These are phyloP conservation scores for Gari tellinella DNA, from an alignment of 2,888 invertebrate species.

Conservation along the genomic window DNA sequence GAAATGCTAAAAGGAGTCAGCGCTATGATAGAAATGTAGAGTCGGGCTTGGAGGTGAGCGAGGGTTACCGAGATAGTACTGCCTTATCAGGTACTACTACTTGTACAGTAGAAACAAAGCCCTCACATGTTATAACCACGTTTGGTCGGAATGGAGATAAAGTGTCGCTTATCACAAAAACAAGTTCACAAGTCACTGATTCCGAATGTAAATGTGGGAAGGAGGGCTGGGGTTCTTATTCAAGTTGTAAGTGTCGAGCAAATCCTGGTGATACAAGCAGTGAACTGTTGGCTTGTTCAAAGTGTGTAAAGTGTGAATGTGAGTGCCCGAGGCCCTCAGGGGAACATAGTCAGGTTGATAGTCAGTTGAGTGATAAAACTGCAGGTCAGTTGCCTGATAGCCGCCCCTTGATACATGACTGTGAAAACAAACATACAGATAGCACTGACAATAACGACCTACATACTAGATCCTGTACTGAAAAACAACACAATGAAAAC, in stretches of 20 bases:
- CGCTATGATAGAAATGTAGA: conserved; percentile 16
- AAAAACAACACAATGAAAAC: conserved; percentile 1
- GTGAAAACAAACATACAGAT: conserved; percentile 16
- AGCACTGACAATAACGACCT: background rate
- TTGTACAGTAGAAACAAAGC: too few relatives aligned
- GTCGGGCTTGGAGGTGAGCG: too few relatives aligned
- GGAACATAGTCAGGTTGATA: conserved; percentile 1
- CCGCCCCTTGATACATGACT: background rate
- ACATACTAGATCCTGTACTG: background rate
- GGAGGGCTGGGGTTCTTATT: conserved; percentile 1
- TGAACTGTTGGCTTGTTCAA: conserved; percentile 1
- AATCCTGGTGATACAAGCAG: conserved; percentile 10
- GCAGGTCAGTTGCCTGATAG: conserved; percentile 18
- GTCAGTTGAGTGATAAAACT: conserved; percentile 24
- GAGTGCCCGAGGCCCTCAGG: conserved; percentile 14
- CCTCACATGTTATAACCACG: too few relatives aligned
- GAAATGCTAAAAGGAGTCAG: conserved; percentile 58
- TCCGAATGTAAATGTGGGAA: conserved; percentile 28
- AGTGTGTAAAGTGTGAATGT: conserved; percentile 2
- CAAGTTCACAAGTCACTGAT: conserved; percentile 19
- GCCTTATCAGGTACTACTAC: too few relatives aligned
- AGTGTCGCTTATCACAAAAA: conserved; percentile 5
- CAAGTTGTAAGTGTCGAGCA: conserved; percentile 17
- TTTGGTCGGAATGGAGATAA: conserved; percentile 9
- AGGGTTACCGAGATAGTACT: too few relatives aligned